Percentiles rank a stretch among this genome's conserved stretches.
Conservation (phyloP, 2,888 invertebrate species). For the Nemoura dubitans region DNA sequence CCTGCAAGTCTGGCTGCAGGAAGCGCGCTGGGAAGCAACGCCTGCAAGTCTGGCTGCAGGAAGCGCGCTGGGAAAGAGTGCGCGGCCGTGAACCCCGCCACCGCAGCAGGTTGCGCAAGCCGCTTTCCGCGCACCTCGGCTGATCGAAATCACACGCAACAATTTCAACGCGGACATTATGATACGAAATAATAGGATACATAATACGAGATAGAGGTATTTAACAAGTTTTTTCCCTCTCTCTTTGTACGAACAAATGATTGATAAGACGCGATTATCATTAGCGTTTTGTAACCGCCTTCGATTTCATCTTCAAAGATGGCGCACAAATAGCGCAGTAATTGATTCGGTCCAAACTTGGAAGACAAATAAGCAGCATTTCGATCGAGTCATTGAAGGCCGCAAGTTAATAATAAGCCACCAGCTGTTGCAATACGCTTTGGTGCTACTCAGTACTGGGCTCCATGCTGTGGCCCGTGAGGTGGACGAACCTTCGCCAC, state of each 20-base stretch:
- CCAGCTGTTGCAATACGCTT: slow-evolving; percentile 1
- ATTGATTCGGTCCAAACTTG: slow-evolving; percentile 37
- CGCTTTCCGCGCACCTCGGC: background rate
- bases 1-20: too few species aligned
- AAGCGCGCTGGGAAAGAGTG: too few species aligned
- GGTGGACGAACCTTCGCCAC: background rate
- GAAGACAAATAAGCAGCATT: slow-evolving; percentile 13
- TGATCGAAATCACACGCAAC: background rate
- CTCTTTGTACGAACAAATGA: background rate
- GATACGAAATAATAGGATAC: background rate
- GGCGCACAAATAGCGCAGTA: slow-evolving; percentile 18
- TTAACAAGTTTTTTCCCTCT: background rate
- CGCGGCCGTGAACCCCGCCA: too few species aligned
- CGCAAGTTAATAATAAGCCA: slow-evolving; percentile 16
- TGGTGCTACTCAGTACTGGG: background rate
- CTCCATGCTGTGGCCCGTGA: too few species aligned
- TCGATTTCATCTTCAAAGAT: slow-evolving; percentile 7
- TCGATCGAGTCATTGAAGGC: background rate
- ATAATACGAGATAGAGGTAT: background rate
- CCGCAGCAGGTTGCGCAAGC: too few species aligned
- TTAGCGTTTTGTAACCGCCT: slow-evolving; percentile 14
- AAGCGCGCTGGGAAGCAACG: too few species aligned
- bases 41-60: too few species aligned
- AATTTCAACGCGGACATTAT: background rate
- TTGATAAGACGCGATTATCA: slow-evolving; percentile 23